phyloP scores from a whole-genome alignment of 2,888 invertebrate species.

The Ochlodes sylvanus region DNA sequence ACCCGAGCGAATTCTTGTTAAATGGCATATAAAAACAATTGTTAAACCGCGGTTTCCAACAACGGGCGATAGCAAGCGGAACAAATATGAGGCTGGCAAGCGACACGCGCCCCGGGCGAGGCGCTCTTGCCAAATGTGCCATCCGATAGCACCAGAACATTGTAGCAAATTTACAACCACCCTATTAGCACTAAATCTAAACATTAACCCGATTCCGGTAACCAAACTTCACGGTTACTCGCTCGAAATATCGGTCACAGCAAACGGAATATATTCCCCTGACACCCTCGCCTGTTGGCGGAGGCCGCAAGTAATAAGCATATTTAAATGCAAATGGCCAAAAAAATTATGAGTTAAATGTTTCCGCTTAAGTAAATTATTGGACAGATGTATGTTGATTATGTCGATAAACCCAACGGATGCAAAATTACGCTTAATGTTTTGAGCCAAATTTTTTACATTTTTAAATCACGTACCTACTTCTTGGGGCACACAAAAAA shows the following conservation, averaged over 20 bases:
- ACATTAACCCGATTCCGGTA: conserved; percentile 83
- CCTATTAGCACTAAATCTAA: conserved; percentile 85
- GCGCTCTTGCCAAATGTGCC: conserved; percentile 80
- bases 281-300: conserved; percentile 56
- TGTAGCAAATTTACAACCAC: conserved; percentile 80
- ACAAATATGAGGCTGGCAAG: conserved; percentile 76
- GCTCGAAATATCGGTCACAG: conserved; percentile 71
- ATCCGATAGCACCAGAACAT: conserved; percentile 82
- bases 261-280: conserved; percentile 60
- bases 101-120: conserved; percentile 61
- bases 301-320: conserved; percentile 45
- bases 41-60: conserved; percentile 64
- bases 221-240: conserved; percentile 76
- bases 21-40: conserved; percentile 69
- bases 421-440: conserved; percentile 12
- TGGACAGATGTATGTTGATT: conserved; percentile 25
- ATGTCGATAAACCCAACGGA: conserved; percentile 10
- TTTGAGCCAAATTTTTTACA: background rate
- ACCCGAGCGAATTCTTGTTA: conserved; percentile 40
- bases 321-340: conserved; percentile 48
- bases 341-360: conserved; percentile 33
- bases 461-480: conserved; percentile 2
- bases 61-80: conserved; percentile 60
- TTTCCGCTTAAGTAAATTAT: conserved; percentile 36
- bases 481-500: conserved; percentile 6